These are phyloP conservation scores for Pentalonia nigronervosa DNA, from an alignment of 1,140 invertebrate species.

Conservation along the genomic window DNA sequence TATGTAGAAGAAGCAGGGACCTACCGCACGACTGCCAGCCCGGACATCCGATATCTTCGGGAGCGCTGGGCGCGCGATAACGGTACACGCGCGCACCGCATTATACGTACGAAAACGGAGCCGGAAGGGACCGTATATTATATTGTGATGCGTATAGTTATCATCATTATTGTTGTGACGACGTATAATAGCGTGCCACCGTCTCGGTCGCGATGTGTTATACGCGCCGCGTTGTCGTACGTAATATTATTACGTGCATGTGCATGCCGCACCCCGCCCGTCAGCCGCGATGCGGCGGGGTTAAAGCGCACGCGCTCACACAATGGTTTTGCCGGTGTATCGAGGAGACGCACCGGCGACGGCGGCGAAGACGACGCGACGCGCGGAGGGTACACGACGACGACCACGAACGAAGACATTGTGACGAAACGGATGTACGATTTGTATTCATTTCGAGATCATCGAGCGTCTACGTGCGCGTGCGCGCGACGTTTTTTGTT, in stretches of 20 bases:
- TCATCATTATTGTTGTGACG: neutral
- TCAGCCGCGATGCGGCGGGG: too few species aligned
- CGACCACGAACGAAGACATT: neutral
- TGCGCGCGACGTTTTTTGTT: neutral
- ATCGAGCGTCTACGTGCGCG: neutral
- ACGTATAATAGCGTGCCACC: neutral
- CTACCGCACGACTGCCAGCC: neutral
- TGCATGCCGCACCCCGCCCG: too few species aligned
- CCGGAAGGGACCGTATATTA: conserved; percentile 2
- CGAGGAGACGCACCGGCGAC: conserved; percentile 18
- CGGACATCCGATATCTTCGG: conserved; percentile 37
- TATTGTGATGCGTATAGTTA: neutral
- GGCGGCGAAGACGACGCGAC: neutral
- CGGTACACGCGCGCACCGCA: neutral
- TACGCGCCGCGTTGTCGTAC: neutral
- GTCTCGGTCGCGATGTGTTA: neutral
- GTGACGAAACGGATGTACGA: conserved; percentile 43
- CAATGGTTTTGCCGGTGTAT: neutral
- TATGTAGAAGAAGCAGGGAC: neutral
- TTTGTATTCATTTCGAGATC: conserved; percentile 47
- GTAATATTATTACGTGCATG: neutral
- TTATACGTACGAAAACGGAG: neutral
- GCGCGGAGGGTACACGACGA: neutral
- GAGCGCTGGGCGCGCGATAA: neutral
- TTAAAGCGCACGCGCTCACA: conserved; percentile 10